Percentiles rank a stretch among this genome's conserved stretches.
These are phyloP conservation scores for Ernsta delagoae DNA, from an alignment of 2,888 invertebrate species.

Conservation along the genomic window DNA sequence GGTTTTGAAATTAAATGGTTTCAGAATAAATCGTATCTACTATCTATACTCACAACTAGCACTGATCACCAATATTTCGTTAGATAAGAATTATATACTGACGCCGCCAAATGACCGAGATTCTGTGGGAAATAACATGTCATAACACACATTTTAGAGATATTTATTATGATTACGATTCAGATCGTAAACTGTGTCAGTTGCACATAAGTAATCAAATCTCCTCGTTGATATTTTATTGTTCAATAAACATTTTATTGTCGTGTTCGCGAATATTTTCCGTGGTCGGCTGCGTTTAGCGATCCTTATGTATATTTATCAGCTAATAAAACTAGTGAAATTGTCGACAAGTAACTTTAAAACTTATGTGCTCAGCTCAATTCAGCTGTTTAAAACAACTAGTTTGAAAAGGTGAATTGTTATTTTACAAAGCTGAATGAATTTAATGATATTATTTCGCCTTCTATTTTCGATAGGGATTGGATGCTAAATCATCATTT, in stretches of 20 bases:
- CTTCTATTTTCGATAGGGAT: no score
- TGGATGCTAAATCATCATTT: no score
- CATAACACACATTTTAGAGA: slow-evolving; percentile 26
- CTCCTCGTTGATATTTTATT: slow-evolving; percentile 61
- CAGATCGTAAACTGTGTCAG: slow-evolving; percentile 53
- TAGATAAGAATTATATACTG: not conserved
- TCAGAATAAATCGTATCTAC: no score
- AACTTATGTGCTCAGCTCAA: no score
- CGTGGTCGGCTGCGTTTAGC: slow-evolving; percentile 42
- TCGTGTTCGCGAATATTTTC: slow-evolving; percentile 51
- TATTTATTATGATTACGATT: slow-evolving; percentile 44
- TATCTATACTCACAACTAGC: no score
- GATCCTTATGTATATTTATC: slow-evolving; percentile 39
- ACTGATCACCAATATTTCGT: slow-evolving; percentile 2
- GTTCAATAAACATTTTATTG: slow-evolving; percentile 65
- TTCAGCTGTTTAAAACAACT: no score
- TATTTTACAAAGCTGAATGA: no score
- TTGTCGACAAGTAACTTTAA: slow-evolving; percentile 25
- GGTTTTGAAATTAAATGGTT: no score
- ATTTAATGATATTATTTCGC: no score
- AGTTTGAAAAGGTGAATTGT: no score
- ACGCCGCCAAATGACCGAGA: slow-evolving; percentile 18
- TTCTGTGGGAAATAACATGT: slow-evolving; percentile 33
- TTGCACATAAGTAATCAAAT: slow-evolving; percentile 60
- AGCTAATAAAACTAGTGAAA: slow-evolving; percentile 35